These are phyloP conservation scores for Papilio polytes DNA, from an alignment of 1,140 invertebrate species.

Conservation along the genomic window DNA sequence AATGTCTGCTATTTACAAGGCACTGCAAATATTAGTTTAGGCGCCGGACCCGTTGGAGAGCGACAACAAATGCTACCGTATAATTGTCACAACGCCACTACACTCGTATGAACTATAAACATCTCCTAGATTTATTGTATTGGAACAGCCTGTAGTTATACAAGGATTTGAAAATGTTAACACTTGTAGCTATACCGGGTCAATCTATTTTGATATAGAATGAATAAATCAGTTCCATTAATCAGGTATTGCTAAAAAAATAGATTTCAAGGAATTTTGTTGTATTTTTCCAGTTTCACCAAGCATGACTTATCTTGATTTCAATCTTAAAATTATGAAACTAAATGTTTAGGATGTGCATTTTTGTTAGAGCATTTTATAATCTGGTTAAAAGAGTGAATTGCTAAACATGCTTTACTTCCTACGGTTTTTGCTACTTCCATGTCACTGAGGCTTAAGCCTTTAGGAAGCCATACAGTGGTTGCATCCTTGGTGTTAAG, in stretches of 20 bases:
- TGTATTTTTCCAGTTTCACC: neutral
- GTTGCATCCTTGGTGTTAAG: constrained; percentile 40
- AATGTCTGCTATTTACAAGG: constrained; percentile 43
- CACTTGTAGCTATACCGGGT: too few species aligned
- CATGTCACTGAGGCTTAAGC: constrained; percentile 38
- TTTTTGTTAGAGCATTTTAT: constrained; percentile 29
- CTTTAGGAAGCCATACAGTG: constrained; percentile 37
- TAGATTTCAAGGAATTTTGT: too few species aligned
- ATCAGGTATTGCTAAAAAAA: too few species aligned
- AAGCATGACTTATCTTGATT: neutral
- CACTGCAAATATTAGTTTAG: constrained; percentile 49
- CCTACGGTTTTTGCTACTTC: constrained; percentile 39
- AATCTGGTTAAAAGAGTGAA: constrained; percentile 38
- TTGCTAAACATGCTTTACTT: constrained; percentile 36
- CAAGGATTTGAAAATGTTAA: too few species aligned
- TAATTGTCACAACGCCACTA: constrained; percentile 1
- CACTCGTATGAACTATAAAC: neutral
- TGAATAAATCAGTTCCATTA: too few species aligned
- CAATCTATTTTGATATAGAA: too few species aligned
- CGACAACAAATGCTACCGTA: constrained; percentile 41
- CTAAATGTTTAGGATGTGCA: neutral
- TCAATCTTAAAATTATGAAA: neutral
- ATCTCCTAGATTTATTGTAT: too few species aligned
- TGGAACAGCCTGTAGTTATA: too few species aligned
- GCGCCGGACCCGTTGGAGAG: constrained; percentile 41